These are phyloP conservation scores for Venustoraphidia nigricollis DNA, from an alignment of 2,888 invertebrate genomes.

Conservation along the genomic window DNA sequence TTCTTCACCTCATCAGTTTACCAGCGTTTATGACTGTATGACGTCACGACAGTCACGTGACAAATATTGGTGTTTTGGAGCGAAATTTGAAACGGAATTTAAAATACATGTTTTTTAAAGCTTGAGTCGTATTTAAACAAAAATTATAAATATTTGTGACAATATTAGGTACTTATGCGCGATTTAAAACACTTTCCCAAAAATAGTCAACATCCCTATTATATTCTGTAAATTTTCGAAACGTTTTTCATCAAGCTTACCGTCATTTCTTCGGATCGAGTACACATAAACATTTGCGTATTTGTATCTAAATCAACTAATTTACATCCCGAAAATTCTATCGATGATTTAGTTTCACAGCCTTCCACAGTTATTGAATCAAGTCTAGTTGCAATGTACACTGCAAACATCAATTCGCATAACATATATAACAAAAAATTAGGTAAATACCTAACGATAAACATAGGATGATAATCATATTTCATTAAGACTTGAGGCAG, in stretches of 20 bases:
- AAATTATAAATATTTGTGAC: too few species aligned
- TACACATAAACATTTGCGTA: slow-evolving; percentile 33
- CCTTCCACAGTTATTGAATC: slow-evolving; percentile 49
- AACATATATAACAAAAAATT: not conserved
- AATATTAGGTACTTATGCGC: too few species aligned
- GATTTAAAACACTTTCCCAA: too few species aligned
- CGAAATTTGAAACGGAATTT: too few species aligned
- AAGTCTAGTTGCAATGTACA: slow-evolving; percentile 49
- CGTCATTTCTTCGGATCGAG: slow-evolving; percentile 31
- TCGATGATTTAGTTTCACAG: slow-evolving; percentile 31
- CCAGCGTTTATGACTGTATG: too few species aligned
- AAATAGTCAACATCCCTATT: too few species aligned
- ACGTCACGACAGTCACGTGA: too few species aligned
- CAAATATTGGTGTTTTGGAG: too few species aligned
- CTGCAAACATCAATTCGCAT: slow-evolving; percentile 24
- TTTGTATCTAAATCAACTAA: slow-evolving; percentile 40
- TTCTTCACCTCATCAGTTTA: too few species aligned
- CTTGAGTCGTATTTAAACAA: too few species aligned
- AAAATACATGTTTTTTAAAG: too few species aligned
- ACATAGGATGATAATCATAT: not conserved
- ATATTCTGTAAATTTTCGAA: not conserved
- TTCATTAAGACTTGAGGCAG: too few species aligned
- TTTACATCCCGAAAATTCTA: slow-evolving; percentile 48
- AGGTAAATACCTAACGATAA: not conserved
- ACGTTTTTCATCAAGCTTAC: slow-evolving; percentile 11